phyloP scores from a whole-genome alignment of 2,888 invertebrate species.

The Panzeria rudis region DNA sequence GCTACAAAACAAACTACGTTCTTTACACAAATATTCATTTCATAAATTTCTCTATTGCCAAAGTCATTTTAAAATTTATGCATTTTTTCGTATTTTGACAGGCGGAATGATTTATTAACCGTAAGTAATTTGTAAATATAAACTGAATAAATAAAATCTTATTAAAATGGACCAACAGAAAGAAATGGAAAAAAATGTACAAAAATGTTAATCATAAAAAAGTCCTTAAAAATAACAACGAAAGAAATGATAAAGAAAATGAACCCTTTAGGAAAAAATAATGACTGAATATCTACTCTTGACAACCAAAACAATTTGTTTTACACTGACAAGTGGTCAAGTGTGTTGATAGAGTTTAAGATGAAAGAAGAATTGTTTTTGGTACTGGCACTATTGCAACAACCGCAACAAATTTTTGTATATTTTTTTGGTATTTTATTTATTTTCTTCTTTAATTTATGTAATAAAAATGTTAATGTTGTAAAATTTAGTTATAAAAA shows the following conservation, averaged over 20 bases:
- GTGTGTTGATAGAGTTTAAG: slow-evolving; percentile 65
- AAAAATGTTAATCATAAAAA: slow-evolving; percentile 55
- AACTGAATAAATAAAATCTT: slow-evolving; percentile 72
- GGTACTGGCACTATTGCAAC: slow-evolving; percentile 37
- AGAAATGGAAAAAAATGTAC: slow-evolving; percentile 19
- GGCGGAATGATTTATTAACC: slow-evolving; percentile 83
- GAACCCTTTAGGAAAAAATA: slow-evolving; percentile 60
- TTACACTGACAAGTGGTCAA: slow-evolving; percentile 73
- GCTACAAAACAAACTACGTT: neutral
- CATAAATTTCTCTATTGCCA: slow-evolving; percentile 27
- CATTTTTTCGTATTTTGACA: slow-evolving; percentile 79
- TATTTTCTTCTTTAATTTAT: slow-evolving; percentile 61
- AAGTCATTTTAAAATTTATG: slow-evolving; percentile 74
- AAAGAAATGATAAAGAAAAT: slow-evolving; percentile 26
- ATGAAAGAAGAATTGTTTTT: slow-evolving; percentile 17
- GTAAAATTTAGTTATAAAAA: slow-evolving; percentile 70
- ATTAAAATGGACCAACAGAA: slow-evolving; percentile 63
- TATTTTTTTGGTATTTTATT: slow-evolving; percentile 38
- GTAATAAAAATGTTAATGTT: slow-evolving; percentile 71
- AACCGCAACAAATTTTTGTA: slow-evolving; percentile 63
- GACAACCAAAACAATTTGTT: slow-evolving; percentile 64
- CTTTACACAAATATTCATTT: neutral
- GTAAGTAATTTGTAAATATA: slow-evolving; percentile 81
- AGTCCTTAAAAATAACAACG: slow-evolving; percentile 57
- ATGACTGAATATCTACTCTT: slow-evolving; percentile 48